Evolutionary conservation across 2,888 invertebrate genomes (phyloP), one percentile per base, ranked within the genome.

Genomic region (Acleris literana): DNA sequence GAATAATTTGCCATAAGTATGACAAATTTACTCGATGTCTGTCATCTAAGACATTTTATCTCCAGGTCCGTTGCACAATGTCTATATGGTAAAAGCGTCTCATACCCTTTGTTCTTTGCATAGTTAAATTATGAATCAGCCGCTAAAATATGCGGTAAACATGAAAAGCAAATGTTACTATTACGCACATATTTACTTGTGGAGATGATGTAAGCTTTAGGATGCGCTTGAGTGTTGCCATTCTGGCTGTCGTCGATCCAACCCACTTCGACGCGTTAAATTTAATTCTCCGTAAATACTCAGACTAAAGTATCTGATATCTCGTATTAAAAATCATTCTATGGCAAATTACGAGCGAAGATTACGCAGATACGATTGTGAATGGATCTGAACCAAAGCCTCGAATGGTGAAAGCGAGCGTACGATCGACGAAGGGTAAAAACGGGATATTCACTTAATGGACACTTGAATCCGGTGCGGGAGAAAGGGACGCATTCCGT

Each of bases 91-190:
- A 60, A 55, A 43, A 51, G 46, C 11, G 56, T 44, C 56, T 56
- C 22, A 22, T 56, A 39, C 49, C 51, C 22, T 57, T 61, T 62
- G 66, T 66, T 66, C 57, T 48, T 62, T 53, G 57, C 61, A 66
- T 66, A 62, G 57, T 62, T 62, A 62, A 53, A 66, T 66, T 57
- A 66, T 66, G 66, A 66, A 62, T 66, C 61, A 66, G 56, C 56
- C 11, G 65, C 66, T 62, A 62, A 66, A 58, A 46, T 61, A 65
- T 66, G 56, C 20, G 61, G 53, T 39, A 66, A 62, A 65, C 55
- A 56, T 61, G 56, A 65, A 61, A 65, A 61, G 51, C 55, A 56
- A 65, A 65, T 56, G 44, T 54, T 60, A 60, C 55, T 51, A 54
- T 59, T 48, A 60, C 44, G 39, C 64, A 33, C 46, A 5, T 52